Evolutionary conservation across 2,113 vertebrate species (phyloP), one percentile per base, ranked within the genome.

Genomic region (Engystomops pustulosus): DNA sequence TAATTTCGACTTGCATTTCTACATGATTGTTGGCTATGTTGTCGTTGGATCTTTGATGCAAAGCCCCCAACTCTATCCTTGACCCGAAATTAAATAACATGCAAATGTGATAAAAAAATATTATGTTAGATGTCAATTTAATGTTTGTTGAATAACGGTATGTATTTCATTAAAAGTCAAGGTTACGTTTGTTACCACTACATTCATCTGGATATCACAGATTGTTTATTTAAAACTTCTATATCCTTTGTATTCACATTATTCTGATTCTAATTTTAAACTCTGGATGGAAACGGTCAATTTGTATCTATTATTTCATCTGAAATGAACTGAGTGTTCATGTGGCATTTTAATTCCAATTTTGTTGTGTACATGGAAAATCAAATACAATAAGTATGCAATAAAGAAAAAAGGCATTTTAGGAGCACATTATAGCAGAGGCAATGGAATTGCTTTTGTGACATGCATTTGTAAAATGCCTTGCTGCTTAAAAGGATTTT

Each of bases 371-470:
- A 38, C 23, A 55, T 79, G 53, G 53, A 34, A 60, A 79, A 79
- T 65, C 55, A 79, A 65, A 79, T 79, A 17, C 23, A 27, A 62
- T 65, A 62, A 62, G 34, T 65, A 44, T 62, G 34, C 38, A 79
- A 38, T 80, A 80, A 80, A 65, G 79, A 80, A 80, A 80, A 80
- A 62, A 80, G 49, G 79, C 79, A 80, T 62, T 65, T 80, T 47
- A 80, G 34, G 58, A 80, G 38, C n/a, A 38, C 78, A 80, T 80
- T 80, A 80, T 68, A 27, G 45, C 36, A 69, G 36, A 69, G 58
- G 62, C 44, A 80, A 47, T 47, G 79, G 69, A 81, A 81, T 81
- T 55, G 67, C 67, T 81, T 81, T 55, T 71, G n/a, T 51, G 67
- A 70, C 79, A 71, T 55, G 47, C 79, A 71, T 81, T 69, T 81